Percentiles rank a stretch among this genome's conserved stretches.
phyloP scores from a whole-genome alignment of 2,888 invertebrate genomes.

The Acanthosoma haemorrhoidale region DNA sequence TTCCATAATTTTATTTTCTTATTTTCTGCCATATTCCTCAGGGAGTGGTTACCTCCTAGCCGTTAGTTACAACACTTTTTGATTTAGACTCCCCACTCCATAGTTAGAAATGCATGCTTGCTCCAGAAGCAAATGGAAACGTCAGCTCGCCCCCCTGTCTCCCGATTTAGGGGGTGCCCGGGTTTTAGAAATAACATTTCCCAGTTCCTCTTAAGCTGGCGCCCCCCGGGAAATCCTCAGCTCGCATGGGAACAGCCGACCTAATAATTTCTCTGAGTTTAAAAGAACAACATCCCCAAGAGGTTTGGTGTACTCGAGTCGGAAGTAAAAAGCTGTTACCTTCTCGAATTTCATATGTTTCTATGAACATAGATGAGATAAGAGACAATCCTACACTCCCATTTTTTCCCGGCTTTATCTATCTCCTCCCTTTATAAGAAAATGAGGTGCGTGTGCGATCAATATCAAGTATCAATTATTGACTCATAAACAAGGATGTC shows the following conservation, averaged over 20 bases:
- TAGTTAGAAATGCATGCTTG: neutral
- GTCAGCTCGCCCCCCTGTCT: neutral
- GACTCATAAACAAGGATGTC: too few species aligned
- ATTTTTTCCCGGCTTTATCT: too few species aligned
- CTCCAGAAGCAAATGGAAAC: constrained; percentile 1
- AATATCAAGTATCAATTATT: too few species aligned
- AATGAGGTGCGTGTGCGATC: too few species aligned
- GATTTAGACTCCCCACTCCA: neutral
- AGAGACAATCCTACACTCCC: too few species aligned
- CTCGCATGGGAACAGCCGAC: neutral
- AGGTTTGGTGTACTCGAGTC: neutral
- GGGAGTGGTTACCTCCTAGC: neutral
- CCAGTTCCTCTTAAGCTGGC: neutral
- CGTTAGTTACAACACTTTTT: constrained; percentile 14
- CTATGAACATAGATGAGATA: neutral
- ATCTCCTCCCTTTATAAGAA: too few species aligned
- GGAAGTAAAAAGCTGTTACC: too few species aligned
- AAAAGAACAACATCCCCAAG: neutral
- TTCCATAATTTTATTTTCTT: neutral
- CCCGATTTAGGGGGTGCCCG: neutral
- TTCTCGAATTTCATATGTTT: neutral
- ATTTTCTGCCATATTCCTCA: neutral
- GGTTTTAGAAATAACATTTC: neutral
- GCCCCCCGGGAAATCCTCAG: neutral
- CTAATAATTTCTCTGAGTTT: constrained; percentile 7